Conservation (phyloP, 2,797 vertebrate genomes). For the Centroberyx gerrardi region DNA sequence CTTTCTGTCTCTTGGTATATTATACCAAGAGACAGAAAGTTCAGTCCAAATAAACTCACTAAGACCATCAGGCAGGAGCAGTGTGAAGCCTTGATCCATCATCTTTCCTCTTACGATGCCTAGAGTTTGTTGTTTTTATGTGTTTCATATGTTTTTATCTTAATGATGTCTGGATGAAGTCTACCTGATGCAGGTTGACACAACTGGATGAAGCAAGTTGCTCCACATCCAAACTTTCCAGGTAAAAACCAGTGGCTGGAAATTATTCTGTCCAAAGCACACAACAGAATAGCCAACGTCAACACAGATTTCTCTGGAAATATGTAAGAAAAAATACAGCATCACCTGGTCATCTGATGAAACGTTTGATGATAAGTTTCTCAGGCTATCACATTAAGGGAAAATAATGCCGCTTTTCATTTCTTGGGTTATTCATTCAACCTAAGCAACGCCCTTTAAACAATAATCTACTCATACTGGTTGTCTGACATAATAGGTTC, state of each 20-base stretch:
- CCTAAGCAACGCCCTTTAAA: constrained; percentile 19
- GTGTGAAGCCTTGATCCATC: constrained; percentile 8
- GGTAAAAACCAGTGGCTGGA: constrained; percentile 52
- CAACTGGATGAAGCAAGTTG: constrained; percentile 38
- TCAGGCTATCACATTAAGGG: constrained; percentile 25
- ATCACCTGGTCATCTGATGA: constrained; percentile 31
- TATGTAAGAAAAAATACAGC: constrained; percentile 37
- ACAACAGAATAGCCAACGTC: constrained; percentile 54
- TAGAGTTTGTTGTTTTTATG: constrained; percentile 49
- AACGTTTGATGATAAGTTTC: constrained; percentile 35
- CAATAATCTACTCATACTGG: constrained; percentile 37
- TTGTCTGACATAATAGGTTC: constrained; percentile 41
- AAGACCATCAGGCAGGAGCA: constrained; percentile 14
- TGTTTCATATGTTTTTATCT: constrained; percentile 38
- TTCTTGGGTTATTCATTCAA: constrained; percentile 12
- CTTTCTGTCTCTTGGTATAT: no score
- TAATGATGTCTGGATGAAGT: constrained; percentile 5
- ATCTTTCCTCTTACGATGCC: constrained; percentile 21
- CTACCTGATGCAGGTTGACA: constrained; percentile 29
- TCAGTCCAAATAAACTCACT: constrained; percentile 36
- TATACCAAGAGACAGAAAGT: constrained; percentile 38
- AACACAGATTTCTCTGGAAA: constrained; percentile 46
- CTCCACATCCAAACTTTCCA: constrained; percentile 47
- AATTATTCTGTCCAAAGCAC: constrained; percentile 47
- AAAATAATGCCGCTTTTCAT: constrained; percentile 15